Evolutionary conservation across 1,140 invertebrate species (phyloP).

Genomic region (Pogonomyrmex californicus): DNA sequence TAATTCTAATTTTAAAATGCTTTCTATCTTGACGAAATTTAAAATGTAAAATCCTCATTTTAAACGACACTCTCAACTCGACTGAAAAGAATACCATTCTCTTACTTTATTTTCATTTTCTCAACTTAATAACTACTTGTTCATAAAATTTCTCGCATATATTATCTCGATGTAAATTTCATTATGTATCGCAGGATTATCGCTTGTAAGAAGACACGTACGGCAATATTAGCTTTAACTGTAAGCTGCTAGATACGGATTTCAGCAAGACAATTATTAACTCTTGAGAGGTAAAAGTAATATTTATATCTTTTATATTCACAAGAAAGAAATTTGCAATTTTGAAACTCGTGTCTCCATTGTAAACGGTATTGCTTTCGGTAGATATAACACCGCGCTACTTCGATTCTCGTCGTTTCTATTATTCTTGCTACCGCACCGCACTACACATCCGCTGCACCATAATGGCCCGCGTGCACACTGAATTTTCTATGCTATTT

Average conservation of each 20-base stretch:
- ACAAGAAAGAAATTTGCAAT: conserved; percentile 37
- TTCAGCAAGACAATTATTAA: conserved; percentile 26
- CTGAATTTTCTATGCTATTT: conserved; percentile 24
- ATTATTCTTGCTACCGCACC: background rate
- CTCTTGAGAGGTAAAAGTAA: background rate
- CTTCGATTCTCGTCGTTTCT: conserved; percentile 15
- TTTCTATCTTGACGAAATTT: background rate
- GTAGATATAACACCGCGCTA: background rate
- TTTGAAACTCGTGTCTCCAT: background rate
- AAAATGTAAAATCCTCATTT: conserved; percentile 1
- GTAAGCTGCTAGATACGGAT: conserved; percentile 3
- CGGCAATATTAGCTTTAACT: conserved; percentile 35
- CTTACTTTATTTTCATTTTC: background rate
- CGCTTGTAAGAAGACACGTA: conserved; percentile 16
- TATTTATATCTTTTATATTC: conserved; percentile 20
- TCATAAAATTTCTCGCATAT: background rate
- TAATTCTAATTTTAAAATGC: background rate
- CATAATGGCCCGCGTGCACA: background rate
- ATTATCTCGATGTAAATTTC: conserved; percentile 37
- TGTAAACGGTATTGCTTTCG: background rate
- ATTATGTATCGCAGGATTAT: conserved; percentile 34
- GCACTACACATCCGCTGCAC: background rate
- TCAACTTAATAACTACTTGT: background rate
- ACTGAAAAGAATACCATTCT: background rate
- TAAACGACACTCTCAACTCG: background rate